A percentile compares a stretch with the other conserved stretches of the same genome.
Evolutionary conservation across 1,140 invertebrate species (phyloP).

Genomic region (Drosophila ercepeae): DNA sequence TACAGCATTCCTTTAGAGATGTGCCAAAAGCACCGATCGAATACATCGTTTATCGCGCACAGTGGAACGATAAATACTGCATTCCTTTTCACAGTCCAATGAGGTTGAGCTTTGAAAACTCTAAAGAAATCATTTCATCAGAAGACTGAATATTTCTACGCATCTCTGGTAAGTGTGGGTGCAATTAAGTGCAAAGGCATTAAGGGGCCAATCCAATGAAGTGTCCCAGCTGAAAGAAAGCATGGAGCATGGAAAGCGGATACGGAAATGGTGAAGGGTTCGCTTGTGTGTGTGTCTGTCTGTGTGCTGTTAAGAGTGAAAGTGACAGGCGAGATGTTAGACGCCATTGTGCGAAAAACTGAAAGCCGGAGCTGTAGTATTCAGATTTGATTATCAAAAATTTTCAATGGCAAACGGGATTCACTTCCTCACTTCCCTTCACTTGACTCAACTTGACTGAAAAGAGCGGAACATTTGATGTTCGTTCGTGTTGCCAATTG

Average conservation of each 20-base stretch:
- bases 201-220: conserved; percentile 49
- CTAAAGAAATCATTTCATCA: no score
- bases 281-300: neutral
- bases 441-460: neutral
- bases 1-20: no score
- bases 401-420: conserved; percentile 6
- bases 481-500: neutral
- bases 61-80: no score
- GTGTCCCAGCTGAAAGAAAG: conserved; percentile 16
- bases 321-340: conserved; percentile 35
- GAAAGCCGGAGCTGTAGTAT: conserved; percentile 4
- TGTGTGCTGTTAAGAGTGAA: conserved; percentile 1
- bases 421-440: neutral
- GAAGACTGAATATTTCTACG: neutral
- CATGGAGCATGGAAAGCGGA: conserved; percentile 2
- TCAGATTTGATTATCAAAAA: conserved; percentile 27
- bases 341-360: conserved; percentile 26
- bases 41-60: conserved; percentile 1
- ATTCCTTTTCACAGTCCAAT: no score
- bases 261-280: conserved; percentile 5
- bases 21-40: neutral
- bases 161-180: neutral
- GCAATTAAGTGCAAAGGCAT: conserved; percentile 47
- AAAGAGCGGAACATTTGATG: neutral
- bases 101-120: no score